Evolutionary conservation across 2,888 invertebrate species (phyloP).

Genomic region (Portevinia maculata): DNA sequence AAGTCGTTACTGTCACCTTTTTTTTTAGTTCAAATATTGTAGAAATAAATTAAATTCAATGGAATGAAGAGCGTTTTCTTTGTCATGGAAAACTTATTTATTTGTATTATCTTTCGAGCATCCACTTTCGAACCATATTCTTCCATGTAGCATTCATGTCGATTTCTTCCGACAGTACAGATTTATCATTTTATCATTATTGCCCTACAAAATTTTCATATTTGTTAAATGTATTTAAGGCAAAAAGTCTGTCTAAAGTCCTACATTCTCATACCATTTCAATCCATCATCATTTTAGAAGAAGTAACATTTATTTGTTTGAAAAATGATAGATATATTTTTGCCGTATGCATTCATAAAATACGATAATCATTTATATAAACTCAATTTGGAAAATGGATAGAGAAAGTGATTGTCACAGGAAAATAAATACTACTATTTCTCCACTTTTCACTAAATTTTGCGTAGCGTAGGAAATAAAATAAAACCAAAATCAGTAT

Average conservation of each 20-base stretch:
- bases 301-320: conserved; percentile 23
- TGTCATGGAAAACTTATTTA: too few species aligned
- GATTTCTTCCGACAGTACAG: too few species aligned
- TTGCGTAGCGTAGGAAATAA: background rate
- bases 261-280: background rate
- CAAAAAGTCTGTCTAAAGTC: too few species aligned
- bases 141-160: too few species aligned
- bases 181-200: background rate
- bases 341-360: conserved; percentile 46
- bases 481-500: conserved; percentile 19
- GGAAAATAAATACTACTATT: conserved; percentile 32
- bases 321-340: conserved; percentile 29
- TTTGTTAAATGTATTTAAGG: too few species aligned
- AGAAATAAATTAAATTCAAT: too few species aligned
- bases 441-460: conserved; percentile 27
- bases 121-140: too few species aligned
- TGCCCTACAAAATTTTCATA: too few species aligned
- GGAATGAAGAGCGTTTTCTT: too few species aligned
- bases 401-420: conserved; percentile 5
- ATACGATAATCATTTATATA: conserved; percentile 40
- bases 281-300: conserved; percentile 52
- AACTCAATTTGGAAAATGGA: conserved; percentile 34
- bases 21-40: too few species aligned
- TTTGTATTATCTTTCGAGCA: too few species aligned
- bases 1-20: too few species aligned